Base-by-base conservation (phyloP, 2,888 invertebrate genomes). In the Hydriomena furcata region DNA sequence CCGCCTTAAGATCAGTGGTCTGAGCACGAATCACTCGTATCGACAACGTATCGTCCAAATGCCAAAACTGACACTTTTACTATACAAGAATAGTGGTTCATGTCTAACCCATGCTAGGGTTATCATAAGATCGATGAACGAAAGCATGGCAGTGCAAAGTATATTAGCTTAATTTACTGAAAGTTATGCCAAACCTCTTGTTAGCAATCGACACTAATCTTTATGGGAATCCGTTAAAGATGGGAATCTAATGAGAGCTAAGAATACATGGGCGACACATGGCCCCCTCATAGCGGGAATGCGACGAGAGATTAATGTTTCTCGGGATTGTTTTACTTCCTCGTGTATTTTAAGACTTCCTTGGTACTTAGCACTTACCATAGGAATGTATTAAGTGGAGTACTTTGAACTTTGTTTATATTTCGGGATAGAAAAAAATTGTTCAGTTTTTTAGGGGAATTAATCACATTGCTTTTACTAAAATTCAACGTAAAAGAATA, bases 241-340 rank as follows among this genome's bases (percentile, higher is more conserved):
- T 60, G 53, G 46, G 49, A 40, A 52, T 58, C 32, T 47, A 55
- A 60, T 55, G 50, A 55, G 52, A 52, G 42, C 38, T 27, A 23
- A 34, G 43, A 52, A 47, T 52, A 52, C 52, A 52, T 8, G 11
- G 8, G 21, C 45, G 46, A 51, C 53, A 60, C 53, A 60, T 60
- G 55, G 52, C 53, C 35, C 17, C 42, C 40, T 46, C 52, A 47
- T 46, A 24, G 30, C 43, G 52, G 41, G 53, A 54, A 58, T 52
- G 43, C 20, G 42, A 36, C 43, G 53, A 55, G 46, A 58, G 60
- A 58, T 42, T 40, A 45, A 58, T 55, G 53, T n/a, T 58, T 58
- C 35, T 38, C 41, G 52, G 49, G 53, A 55, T 31, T 25, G 42
- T 21, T 38, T 50, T 23, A 52, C 47, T 58, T 60, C 60, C 60